Evolutionary conservation across 2,113 vertebrate genomes (phyloP), one percentile per base, ranked within the genome.

Genomic region (Lathamus discolor): DNA sequence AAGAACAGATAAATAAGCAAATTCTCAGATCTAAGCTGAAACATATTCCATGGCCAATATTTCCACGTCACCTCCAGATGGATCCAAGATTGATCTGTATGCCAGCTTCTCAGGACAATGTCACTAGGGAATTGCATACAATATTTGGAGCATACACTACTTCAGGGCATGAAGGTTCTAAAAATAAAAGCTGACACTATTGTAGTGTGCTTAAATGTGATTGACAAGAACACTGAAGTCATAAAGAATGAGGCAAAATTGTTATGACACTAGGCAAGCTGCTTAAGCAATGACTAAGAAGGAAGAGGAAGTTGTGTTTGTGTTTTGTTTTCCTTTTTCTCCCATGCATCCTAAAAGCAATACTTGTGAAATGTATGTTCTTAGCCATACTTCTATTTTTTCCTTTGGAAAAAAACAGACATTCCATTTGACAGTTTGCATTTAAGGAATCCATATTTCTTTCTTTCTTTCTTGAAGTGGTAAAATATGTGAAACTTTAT

Each of bases 121-220:
- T 46, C 49, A 59, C 31, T 17, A 57, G 59, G 28, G 68, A 86
- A 80, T 62, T 77, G 61, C 15, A 54, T 57, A 37, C 14, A 83
- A 16, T 85, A 83, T 87, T 79, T 87, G 70, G 66, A 93, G 44
- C 82, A 62, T 35, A 61, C 35, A 55, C 15, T 55, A 83, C 74
- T 94, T 90, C 70, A 91, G 78, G 74, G 33, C 43, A 79, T 61
- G 57, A 76, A 84, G 10, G 9, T 82, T 87, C 92, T 85, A 93
- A 94, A 95, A 94, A 95, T 92, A 95, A 90, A 91, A 87, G 37
- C 18, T 89, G 57, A 64, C 75, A 76, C 20, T 61, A 48, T 29
- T 79, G 62, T 35, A 44, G 37, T 87, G 25, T 54, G 48, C 33
- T 91, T 93, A 79, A 91, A 85, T 79, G 16, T 87, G 93, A 95